A percentile compares a stretch with the other conserved stretches of the same genome.
phyloP scores from a whole-genome alignment of 2,888 invertebrate species.

The Philopedon plagiatum region DNA sequence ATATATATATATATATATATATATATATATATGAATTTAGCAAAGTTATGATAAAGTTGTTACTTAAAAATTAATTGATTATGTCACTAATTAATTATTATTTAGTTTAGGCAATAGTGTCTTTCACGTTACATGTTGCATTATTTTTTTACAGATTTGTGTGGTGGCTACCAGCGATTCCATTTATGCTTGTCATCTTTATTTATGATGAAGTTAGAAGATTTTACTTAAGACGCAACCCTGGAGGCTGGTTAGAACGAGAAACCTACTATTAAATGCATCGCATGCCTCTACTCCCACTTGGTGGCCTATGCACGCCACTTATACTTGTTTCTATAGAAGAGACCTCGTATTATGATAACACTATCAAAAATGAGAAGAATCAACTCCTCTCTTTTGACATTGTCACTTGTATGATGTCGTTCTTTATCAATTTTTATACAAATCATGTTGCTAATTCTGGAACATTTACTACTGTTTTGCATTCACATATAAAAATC shows the following conservation, averaged over 20 bases:
- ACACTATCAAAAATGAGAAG: constrained; percentile 34
- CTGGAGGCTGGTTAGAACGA: constrained; percentile 98
- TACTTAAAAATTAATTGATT: too few relatives aligned
- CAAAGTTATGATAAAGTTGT: too few relatives aligned
- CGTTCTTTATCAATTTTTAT: constrained; percentile 66
- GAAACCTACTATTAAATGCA: constrained; percentile 95
- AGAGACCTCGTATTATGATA: constrained; percentile 64
- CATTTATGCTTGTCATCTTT: constrained; percentile 98
- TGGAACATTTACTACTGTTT: constrained; percentile 63
- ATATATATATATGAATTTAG: too few relatives aligned
- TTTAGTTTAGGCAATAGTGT: too few relatives aligned
- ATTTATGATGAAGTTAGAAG: constrained; percentile 98
- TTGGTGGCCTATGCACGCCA: constrained; percentile 58
- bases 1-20: too few relatives aligned
- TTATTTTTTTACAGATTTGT: too few relatives aligned
- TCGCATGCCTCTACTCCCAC: constrained; percentile 59
- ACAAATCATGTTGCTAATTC: constrained; percentile 68
- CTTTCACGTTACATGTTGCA: too few relatives aligned
- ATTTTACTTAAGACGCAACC: constrained; percentile 96
- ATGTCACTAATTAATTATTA: too few relatives aligned
- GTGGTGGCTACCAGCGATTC: constrained; percentile 99
- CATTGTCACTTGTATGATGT: constrained; percentile 59
- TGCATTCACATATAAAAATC: constrained; percentile 56
- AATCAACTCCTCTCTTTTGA: constrained; percentile 41
- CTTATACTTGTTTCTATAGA: constrained; percentile 62